Conservation (phyloP, 2,888 invertebrate species). For the Oscheius sp. region DNA sequence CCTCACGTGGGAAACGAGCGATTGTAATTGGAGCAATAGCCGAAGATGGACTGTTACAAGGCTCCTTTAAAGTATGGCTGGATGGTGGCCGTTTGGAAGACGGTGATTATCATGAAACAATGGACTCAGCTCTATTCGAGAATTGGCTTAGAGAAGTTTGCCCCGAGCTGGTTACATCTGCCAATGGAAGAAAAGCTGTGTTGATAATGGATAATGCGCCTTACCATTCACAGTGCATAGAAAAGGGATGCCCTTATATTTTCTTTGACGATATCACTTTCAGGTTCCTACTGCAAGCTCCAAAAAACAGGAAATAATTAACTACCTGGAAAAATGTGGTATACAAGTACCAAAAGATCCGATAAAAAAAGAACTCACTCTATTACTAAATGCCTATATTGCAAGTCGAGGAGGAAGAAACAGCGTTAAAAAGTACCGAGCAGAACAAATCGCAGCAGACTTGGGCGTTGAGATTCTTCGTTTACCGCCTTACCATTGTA, state of each 20-base stretch:
- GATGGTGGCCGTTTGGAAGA: constrained; percentile 4
- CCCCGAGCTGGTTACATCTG: background rate
- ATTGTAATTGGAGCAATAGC: constrained; percentile 12
- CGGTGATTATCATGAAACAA: constrained; percentile 24
- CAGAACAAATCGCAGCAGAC: background rate
- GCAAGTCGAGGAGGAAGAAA: constrained; percentile 21
- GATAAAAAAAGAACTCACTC: background rate
- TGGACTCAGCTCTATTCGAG: constrained; percentile 8
- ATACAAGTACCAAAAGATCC: background rate
- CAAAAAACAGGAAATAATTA: background rate
- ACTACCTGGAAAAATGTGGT: background rate
- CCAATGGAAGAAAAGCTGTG: background rate
- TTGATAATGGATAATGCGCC: constrained; percentile 25
- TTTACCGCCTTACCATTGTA: constrained; percentile 29
- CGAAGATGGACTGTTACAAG: background rate
- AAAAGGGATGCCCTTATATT: too few species aligned
- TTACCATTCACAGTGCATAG: too few species aligned
- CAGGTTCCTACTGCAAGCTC: too few species aligned
- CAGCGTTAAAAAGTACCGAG: background rate
- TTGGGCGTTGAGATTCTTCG: constrained; percentile 2
- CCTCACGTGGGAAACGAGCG: background rate
- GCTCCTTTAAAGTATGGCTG: background rate
- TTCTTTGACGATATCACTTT: too few species aligned
- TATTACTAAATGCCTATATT: background rate
- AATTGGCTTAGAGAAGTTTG: background rate